phyloP scores from a whole-genome alignment of 2,113 vertebrate species.

The Prietella phreatophila region DNA sequence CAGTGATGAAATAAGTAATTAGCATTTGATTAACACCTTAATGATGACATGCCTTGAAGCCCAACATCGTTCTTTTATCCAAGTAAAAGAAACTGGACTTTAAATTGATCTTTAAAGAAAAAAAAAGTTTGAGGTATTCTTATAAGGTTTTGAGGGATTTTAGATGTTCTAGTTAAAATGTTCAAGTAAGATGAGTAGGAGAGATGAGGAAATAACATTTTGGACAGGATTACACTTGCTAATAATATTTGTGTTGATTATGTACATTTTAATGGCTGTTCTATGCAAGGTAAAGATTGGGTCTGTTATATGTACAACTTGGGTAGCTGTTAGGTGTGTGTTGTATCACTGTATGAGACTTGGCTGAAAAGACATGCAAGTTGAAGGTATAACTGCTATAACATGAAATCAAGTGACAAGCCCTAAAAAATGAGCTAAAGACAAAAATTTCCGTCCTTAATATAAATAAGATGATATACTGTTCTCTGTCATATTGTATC shows the following conservation, averaged over 20 bases:
- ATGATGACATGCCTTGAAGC: not conserved
- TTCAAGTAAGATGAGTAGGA: not conserved
- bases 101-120: not conserved
- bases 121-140: not conserved
- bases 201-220: not conserved
- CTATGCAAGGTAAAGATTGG: conserved; percentile 63
- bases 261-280: conserved; percentile 41
- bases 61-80: not conserved
- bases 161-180: not conserved
- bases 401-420: conserved; percentile 2
- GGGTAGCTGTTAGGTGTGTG: not conserved
- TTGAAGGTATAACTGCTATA: conserved; percentile 27
- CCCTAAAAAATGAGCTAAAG: not conserved
- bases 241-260: conserved; percentile 33
- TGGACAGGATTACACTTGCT: conserved; percentile 21
- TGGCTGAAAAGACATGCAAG: conserved; percentile 11
- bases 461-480: conserved; percentile 19
- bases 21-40: conserved; percentile 9
- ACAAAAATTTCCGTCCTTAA: not conserved
- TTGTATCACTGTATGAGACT: not conserved
- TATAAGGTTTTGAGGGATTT: not conserved
- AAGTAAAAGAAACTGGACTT: not conserved
- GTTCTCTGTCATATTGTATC: conserved; percentile 33
- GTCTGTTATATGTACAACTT: conserved; percentile 23
- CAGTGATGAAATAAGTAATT: not conserved